Evolutionary conservation across 1,140 invertebrate genomes (phyloP), one percentile per base, ranked within the genome.

Genomic region (Drosophila kurseongensis): DNA sequence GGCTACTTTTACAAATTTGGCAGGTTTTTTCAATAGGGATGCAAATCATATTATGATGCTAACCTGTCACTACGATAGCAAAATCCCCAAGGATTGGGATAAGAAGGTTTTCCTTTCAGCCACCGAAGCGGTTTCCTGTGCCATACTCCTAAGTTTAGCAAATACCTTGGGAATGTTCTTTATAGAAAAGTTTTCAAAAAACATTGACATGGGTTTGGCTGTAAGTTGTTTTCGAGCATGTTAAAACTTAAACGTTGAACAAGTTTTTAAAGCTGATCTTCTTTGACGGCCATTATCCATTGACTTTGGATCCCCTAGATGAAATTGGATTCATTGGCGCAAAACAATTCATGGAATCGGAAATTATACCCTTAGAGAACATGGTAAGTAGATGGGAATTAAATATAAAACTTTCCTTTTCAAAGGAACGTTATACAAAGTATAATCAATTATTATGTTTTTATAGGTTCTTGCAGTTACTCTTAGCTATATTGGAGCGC

Each of bases 61-160:
- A 1, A 45, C 38, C 14, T 83, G 72, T 29, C 80, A 83, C 18
- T 82, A 82, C 16, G 80, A 82, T 35, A 56, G 74, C 8, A 56
- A 54, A 18, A 29, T 0, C 13, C 50, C n/a, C 0, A 18, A 14
- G 13, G 36, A 58, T 13, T 62, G 29, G 0, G 13, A 12, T 13
- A 12, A 4, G 7, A 7, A 32, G 0, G 13, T 12, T 0, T 65
- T 56, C 18, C 57, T 69, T 8, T 52, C 50, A 13, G 78, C 80
- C 42, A 78, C 56, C 4, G 79, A 78, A 38, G 79, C 74, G 0
- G 78, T 78, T 10, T 42, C 80, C 0, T 82, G 80, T 75, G 78
- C 78, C 0, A 78, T 82, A 27, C 59, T 82, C 2, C 16, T 82
- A 1, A 61, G 42, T 18, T 5, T 82, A 45, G 68, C 69, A 10